Evolutionary conservation across 2,888 invertebrate genomes (phyloP), one percentile per base, ranked within the genome.

Genomic region (Gortyna flavago): DNA sequence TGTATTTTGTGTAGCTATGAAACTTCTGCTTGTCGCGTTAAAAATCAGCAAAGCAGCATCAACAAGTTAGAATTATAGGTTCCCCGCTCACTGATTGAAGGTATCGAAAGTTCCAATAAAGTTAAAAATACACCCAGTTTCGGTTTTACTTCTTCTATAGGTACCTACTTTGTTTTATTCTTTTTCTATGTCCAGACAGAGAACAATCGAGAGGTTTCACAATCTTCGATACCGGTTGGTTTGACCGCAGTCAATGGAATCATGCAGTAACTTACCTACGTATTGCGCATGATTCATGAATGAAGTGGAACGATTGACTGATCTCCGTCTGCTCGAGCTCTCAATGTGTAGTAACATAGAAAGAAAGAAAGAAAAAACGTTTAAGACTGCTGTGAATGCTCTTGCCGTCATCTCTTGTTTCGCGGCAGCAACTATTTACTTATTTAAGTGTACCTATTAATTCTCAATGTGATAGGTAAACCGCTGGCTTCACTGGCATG

Each of bases 401-500:
- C n/a, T 41, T 41, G 16, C 2, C 9, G 18, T 41, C 54, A 73
- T 44, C 18, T 44, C 44, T 67, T 32, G 8, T 48, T 32, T 25
- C 8, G 25, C 48, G 61, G 18, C 7, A 5, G 35, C 21, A 44
- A 44, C 6, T 44, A 51, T 64, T 5, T 25, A 38, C 35, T 38
- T 44, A 32, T 16, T 25, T 38, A 7, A n/a, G n/a, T n/a, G n/a
- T n/a, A n/a, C n/a, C n/a, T 21, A 13, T 41, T 25, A 16, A 51
- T 25, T n/a, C 29, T 54, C 9, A 65, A 57, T 84, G 11, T 71
- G 88, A 16, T 88, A 98, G 98, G 98, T 82, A 97, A 97, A 87
- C 98, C 98, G 2, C 95, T 97, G 83, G 97, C 98, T 2, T 94
- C 97, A 57, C 96, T 98, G 62, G 97, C 97, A 57, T 98, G 98